Conservation (phyloP, 2,888 invertebrate genomes). For the Thecocarcelia acutangulata region DNA sequence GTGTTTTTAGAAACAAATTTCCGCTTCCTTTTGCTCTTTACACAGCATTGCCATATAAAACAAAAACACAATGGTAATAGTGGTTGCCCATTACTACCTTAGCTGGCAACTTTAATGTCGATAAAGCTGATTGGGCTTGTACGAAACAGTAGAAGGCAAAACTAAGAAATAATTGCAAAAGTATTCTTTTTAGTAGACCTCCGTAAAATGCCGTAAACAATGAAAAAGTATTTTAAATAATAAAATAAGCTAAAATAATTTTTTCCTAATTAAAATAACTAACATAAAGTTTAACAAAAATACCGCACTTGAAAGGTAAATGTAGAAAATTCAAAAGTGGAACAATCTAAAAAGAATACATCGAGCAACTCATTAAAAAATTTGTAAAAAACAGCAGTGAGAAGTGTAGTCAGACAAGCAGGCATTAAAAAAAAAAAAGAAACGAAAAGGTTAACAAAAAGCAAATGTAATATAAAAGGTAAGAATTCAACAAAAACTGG, state of each 20-base stretch:
- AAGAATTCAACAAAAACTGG: constrained; percentile 58
- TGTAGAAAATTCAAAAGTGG: constrained; percentile 34
- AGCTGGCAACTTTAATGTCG: constrained; percentile 21
- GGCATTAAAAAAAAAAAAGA: constrained; percentile 33
- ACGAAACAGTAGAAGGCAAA: constrained; percentile 45
- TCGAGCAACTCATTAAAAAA: constrained; percentile 32
- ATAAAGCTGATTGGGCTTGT: constrained; percentile 51
- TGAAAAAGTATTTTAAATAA: constrained; percentile 32
- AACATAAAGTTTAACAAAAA: not conserved
- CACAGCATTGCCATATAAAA: not conserved
- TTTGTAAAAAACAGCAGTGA: constrained; percentile 44
- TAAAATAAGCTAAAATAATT: constrained; percentile 29
- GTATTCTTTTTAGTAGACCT: constrained; percentile 43
- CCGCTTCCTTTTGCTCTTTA: not conserved
- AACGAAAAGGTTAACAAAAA: constrained; percentile 51
- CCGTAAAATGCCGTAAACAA: constrained; percentile 63
- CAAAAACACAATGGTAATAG: not conserved
- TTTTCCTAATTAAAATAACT: constrained; percentile 16
- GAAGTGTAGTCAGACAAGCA: constrained; percentile 48
- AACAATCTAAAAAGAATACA: constrained; percentile 35
- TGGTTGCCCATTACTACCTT: not conserved
- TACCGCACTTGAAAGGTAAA: not conserved
- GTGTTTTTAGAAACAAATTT: not conserved
- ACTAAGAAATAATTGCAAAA: constrained; percentile 59
- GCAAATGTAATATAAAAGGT: constrained; percentile 60